phyloP scores from a whole-genome alignment of 2,888 invertebrate genomes.

The Heteromurus nitidus region DNA sequence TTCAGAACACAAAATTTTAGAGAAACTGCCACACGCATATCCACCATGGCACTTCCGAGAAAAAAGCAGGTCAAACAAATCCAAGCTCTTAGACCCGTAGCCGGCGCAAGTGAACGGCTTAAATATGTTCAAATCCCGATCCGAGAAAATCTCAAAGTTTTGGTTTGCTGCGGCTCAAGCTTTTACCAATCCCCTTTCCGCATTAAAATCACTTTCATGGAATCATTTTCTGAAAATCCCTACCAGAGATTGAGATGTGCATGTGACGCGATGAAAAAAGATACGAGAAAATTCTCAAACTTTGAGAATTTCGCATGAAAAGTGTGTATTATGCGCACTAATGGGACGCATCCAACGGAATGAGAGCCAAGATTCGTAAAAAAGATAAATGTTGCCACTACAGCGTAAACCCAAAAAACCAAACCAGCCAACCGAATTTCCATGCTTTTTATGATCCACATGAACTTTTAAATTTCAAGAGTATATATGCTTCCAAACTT shows the following conservation, averaged over 20 bases:
- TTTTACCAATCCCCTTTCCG: neutral
- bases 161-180: neutral
- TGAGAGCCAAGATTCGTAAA: neutral
- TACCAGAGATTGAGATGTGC: neutral
- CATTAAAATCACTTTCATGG: neutral
- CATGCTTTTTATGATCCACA: neutral
- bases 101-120: too few species aligned
- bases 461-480: neutral
- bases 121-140: too few species aligned
- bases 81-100: too few species aligned
- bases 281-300: neutral
- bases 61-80: too few species aligned
- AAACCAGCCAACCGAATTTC: neutral
- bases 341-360: neutral
- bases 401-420: neutral
- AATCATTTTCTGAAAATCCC: too few species aligned
- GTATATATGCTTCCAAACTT: neutral
- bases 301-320: neutral
- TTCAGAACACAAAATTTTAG: too few species aligned
- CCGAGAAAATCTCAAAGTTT: too few species aligned
- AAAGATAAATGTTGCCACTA: neutral
- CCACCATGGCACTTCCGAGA: too few species aligned
- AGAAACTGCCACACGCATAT: too few species aligned
- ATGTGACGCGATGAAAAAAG: too few species aligned
- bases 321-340: neutral